phyloP scores from a whole-genome alignment of 2,113 vertebrate species.

The Leptocoma aspasia region DNA sequence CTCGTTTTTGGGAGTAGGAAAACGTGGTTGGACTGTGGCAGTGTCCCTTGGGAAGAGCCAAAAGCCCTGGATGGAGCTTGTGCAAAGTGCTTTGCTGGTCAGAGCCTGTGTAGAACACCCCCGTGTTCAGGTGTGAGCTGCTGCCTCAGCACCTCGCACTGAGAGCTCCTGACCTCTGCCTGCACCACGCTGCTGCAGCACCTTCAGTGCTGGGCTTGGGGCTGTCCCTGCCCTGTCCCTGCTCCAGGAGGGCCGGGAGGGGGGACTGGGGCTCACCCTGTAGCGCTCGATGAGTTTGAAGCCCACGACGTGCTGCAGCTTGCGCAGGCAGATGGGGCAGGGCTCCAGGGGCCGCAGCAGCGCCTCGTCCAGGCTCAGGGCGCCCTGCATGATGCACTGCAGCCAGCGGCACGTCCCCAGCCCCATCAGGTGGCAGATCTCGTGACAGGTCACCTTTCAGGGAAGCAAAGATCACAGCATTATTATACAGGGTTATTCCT shows the following conservation, averaged over 20 bases:
- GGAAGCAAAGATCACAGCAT: not conserved
- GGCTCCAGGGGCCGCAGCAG: constrained; percentile 70
- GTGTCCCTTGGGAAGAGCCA: not conserved
- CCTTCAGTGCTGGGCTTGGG: accelerated
- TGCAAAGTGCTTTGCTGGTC: not conserved
- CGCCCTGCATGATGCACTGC: constrained; percentile 76
- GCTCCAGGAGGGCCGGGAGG: not conserved
- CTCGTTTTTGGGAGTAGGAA: not conserved
- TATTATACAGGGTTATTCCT: accelerated
- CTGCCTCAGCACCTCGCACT: not conserved
- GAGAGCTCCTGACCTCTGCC: not conserved
- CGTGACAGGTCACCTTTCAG: constrained; percentile 66
- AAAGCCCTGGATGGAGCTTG: not conserved
- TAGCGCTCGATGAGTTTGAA: constrained; percentile 76
- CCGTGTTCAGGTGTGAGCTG: not conserved
- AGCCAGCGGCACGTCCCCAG: constrained; percentile 77
- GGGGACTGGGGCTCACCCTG: constrained; percentile 51
- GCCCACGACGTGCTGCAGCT: constrained; percentile 73
- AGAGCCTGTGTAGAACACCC: not conserved
- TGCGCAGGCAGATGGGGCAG: constrained; percentile 75
- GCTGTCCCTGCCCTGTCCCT: not conserved
- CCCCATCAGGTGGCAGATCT: constrained; percentile 75
- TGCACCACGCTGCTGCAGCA: accelerated
- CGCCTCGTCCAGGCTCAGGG: constrained; percentile 67
- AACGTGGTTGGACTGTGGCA: not conserved